Evolutionary conservation across 2,797 vertebrate species (phyloP), one percentile per base, ranked within the genome.

Genomic region (Microcaecilia unicolor): DNA sequence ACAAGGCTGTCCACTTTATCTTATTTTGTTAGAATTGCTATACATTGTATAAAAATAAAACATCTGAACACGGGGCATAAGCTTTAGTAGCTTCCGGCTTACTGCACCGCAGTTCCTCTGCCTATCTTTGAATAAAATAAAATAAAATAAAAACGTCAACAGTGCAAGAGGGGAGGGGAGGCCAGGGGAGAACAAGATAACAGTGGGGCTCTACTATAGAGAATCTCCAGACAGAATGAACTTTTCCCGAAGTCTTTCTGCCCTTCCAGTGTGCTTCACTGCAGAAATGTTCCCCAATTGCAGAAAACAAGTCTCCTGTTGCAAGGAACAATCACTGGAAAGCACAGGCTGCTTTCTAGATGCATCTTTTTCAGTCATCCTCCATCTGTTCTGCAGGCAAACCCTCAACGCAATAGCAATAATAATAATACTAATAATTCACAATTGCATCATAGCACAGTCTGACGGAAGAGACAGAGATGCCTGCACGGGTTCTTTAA

Each of bases 11-110:
- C 65, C 51, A 19, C 48, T 45, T 44, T 21, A 32, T 6, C 18
- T 15, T 20, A 35, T 67, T 70, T 70, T 64, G 83, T 90, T 89
- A 86, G 84, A 91, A 89, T n/a, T 80, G 87, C 83, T 89, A 89
- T 90, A 88, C 92, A 89, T 48, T 1, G 67, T 76, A 76, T 86
- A 92, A 93, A 93, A 92, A 93, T 93, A 92, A 48, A 82, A 91
- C 70, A 70, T 91, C 67, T 88, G 83, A 83, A 84, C 85, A 88
- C 88, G 84, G 85, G 88, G 86, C 80, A 86, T 64, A n/a, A 54
- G 66, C 68, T 67, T 55, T 61, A 58, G 44, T 58, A n/a, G n/a
- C n/a, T n/a, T 61, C 67, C 61, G 61, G 72, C 66, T 35, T n/a
- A 22, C 70, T 71, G 67, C 62, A 67, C 68, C 57, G 68, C 67